Evolutionary conservation across 1,140 invertebrate genomes (phyloP).

Genomic region (Sogatella furcifera): DNA sequence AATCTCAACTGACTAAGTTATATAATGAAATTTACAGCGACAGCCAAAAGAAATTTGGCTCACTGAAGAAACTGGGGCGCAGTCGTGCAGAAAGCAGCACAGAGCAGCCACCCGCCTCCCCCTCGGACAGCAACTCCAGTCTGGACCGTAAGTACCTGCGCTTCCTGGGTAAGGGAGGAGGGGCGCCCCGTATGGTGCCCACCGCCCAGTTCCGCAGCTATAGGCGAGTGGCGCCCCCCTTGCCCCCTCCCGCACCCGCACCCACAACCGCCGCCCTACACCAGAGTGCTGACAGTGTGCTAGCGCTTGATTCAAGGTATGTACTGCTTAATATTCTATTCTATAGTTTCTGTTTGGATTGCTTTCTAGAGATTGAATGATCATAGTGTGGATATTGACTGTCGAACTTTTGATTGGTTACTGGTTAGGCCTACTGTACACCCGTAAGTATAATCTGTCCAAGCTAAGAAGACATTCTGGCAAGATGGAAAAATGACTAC

Average conservation of each 20-base stretch:
- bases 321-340: no score
- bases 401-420: no score
- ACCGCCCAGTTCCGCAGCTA: conserved; percentile 68
- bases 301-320: conserved; percentile 14
- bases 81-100: conserved; percentile 32
- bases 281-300: conserved; percentile 15
- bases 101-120: conserved; percentile 14
- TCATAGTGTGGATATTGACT: no score
- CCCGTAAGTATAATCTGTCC: no score
- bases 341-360: background rate
- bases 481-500: no score
- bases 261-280: background rate
- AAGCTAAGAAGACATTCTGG: no score
- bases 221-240: conserved; percentile 41
- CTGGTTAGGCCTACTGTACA: no score
- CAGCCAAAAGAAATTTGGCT: conserved; percentile 43
- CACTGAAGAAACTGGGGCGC: conserved; percentile 47
- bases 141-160: conserved; percentile 60
- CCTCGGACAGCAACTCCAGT: conserved; percentile 38
- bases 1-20: no score
- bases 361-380: no score
- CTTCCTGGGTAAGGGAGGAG: conserved; percentile 39
- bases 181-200: conserved; percentile 51
- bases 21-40: conserved; percentile 10
- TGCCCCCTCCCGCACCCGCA: background rate